Conservation (phyloP, 2,888 invertebrate species). For the Sericinus montela region DNA sequence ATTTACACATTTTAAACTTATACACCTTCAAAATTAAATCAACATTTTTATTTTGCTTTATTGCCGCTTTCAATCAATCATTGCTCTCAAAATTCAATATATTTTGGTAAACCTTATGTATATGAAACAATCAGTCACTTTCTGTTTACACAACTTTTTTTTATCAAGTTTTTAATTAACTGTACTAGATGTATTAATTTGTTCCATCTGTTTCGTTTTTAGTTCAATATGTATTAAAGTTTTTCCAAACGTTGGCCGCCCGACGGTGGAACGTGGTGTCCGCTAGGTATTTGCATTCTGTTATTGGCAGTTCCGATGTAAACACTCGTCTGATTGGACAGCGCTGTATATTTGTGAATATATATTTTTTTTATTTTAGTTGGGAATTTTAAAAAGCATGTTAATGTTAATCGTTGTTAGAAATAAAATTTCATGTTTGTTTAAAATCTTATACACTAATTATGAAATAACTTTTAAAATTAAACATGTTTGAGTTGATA, state of each 20-base stretch:
- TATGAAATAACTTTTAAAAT: no score
- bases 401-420: neutral
- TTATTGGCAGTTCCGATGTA: conserved; percentile 67
- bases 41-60: neutral
- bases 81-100: conserved; percentile 32
- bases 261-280: conserved; percentile 39
- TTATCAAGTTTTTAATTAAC: conserved; percentile 30
- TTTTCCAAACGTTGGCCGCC: conserved; percentile 32
- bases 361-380: conserved; percentile 3
- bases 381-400: conserved; percentile 10
- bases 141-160: conserved; percentile 22
- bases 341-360: conserved; percentile 33
- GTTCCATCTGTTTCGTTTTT: conserved; percentile 29
- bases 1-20: neutral
- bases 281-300: conserved; percentile 67
- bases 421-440: no score
- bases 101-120: conserved; percentile 23
- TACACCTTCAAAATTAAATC: neutral
- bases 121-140: conserved; percentile 15
- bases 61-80: conserved; percentile 38
- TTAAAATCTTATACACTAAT: no score
- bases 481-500: no score
- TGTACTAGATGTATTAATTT: conserved; percentile 36
- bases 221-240: conserved; percentile 41
- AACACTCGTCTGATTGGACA: conserved; percentile 66